phyloP scores from a whole-genome alignment of 2,113 vertebrate species.

The Paraplagusia blochii region DNA sequence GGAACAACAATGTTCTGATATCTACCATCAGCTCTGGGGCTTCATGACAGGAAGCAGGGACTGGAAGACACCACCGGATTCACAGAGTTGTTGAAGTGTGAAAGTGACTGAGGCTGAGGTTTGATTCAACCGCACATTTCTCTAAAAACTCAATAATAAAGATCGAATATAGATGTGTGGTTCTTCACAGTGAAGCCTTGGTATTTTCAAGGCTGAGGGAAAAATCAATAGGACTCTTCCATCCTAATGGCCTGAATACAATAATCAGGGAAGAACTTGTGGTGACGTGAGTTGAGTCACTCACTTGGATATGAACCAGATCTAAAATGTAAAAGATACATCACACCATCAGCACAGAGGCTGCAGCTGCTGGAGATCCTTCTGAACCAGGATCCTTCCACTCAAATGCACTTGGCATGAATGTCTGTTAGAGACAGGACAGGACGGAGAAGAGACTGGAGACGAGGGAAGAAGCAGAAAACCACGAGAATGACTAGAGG shows the following conservation, averaged over 20 bases:
- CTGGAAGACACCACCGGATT: constrained; percentile 39
- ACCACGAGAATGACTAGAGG: background rate
- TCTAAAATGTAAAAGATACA: constrained; percentile 25
- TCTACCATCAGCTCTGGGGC: constrained; percentile 27
- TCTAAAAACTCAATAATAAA: background rate
- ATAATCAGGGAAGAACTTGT: background rate
- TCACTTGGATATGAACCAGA: constrained; percentile 20
- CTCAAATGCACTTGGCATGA: constrained; percentile 43
- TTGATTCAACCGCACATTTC: background rate
- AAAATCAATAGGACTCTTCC: constrained; percentile 1
- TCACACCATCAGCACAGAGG: constrained; percentile 21
- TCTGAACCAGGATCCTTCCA: constrained; percentile 49
- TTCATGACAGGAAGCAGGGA: constrained; percentile 47
- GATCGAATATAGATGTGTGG: background rate
- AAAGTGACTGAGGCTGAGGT: constrained; percentile 2
- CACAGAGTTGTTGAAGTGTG: constrained; percentile 17
- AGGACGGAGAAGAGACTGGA: constrained; percentile 16
- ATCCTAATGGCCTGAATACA: background rate
- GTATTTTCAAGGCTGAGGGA: background rate
- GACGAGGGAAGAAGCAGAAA: background rate
- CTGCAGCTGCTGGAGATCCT: constrained; percentile 39
- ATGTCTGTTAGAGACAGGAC: constrained; percentile 30
- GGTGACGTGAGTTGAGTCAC: constrained; percentile 4
- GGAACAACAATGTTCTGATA: constrained; percentile 50
- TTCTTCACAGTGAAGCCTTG: background rate